Percentiles rank a stretch among this genome's conserved stretches.
These are phyloP conservation scores for Dicycla oo DNA, from an alignment of 2,888 invertebrate genomes.

Conservation along the genomic window DNA sequence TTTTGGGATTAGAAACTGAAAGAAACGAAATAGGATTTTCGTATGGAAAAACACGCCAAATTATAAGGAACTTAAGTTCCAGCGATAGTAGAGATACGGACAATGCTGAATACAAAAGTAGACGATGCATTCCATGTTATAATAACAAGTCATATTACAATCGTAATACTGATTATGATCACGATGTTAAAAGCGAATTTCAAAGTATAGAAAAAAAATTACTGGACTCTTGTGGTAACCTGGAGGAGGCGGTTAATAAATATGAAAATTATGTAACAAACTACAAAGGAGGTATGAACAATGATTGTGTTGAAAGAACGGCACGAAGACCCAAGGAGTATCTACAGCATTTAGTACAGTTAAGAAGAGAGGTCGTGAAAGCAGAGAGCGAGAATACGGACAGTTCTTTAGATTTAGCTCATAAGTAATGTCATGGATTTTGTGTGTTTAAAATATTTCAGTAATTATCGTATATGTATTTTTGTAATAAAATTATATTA, in stretches of 20 bases:
- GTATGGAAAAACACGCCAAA: conserved; percentile 60
- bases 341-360: conserved; percentile 89
- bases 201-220: conserved; percentile 77
- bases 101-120: conserved; percentile 52
- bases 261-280: conserved; percentile 78
- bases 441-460: conserved; percentile 7
- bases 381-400: conserved; percentile 84
- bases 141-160: conserved; percentile 40
- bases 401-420: conserved; percentile 60
- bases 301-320: conserved; percentile 32
- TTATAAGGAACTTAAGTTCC: conserved; percentile 63
- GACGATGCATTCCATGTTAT: conserved; percentile 33
- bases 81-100: conserved; percentile 66
- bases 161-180: conserved; percentile 56
- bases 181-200: conserved; percentile 65
- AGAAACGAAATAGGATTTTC: conserved; percentile 40
- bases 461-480: background rate
- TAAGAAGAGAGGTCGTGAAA: conserved; percentile 89
- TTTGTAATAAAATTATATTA: conserved; percentile 16
- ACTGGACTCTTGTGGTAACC: conserved; percentile 77
- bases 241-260: conserved; percentile 77
- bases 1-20: conserved; percentile 69
- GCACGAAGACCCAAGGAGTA: conserved; percentile 89
- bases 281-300: conserved; percentile 62
- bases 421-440: conserved; percentile 49